These are phyloP conservation scores for Dinocampus coccinellae DNA, from an alignment of 2,888 invertebrate genomes.

Conservation along the genomic window DNA sequence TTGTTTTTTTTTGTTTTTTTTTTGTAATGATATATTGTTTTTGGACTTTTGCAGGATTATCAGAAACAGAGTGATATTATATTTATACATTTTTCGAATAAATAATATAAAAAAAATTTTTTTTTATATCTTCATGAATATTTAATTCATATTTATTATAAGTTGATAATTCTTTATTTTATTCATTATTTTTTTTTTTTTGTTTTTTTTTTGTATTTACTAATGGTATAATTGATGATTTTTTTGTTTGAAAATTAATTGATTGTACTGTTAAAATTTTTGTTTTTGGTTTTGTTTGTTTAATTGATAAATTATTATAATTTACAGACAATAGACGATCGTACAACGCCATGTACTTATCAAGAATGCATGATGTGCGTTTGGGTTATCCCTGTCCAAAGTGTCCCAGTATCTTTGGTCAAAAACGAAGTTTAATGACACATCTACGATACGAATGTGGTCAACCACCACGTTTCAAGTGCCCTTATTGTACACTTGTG, in stretches of 20 bases:
- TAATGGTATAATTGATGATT: not conserved
- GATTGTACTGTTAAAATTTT: too few relatives aligned
- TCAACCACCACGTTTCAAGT: constrained; percentile 63
- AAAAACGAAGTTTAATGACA: constrained; percentile 52
- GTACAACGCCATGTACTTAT: not conserved
- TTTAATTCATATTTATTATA: too few relatives aligned
- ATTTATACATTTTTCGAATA: constrained; percentile 50
- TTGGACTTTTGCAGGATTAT: constrained; percentile 15
- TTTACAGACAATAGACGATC: constrained; percentile 45
- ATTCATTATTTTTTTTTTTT: too few relatives aligned
- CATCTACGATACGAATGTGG: constrained; percentile 64
- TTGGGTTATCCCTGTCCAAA: constrained; percentile 53
- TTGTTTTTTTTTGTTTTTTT: too few relatives aligned
- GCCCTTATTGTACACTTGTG: constrained; percentile 61
- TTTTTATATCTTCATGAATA: too few relatives aligned
- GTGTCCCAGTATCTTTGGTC: constrained; percentile 57
- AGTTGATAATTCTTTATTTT: too few relatives aligned
- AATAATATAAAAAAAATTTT: too few relatives aligned
- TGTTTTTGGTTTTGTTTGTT: not conserved
- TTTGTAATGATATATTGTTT: not conserved
- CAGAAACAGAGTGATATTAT: constrained; percentile 38
- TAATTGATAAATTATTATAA: constrained; percentile 39
- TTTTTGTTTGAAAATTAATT: not conserved
- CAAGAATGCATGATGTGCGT: not conserved
- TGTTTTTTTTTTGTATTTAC: not conserved